These are phyloP conservation scores for Pseudanteris insignis DNA, from an alignment of 2,888 invertebrate species.

Conservation along the genomic window DNA sequence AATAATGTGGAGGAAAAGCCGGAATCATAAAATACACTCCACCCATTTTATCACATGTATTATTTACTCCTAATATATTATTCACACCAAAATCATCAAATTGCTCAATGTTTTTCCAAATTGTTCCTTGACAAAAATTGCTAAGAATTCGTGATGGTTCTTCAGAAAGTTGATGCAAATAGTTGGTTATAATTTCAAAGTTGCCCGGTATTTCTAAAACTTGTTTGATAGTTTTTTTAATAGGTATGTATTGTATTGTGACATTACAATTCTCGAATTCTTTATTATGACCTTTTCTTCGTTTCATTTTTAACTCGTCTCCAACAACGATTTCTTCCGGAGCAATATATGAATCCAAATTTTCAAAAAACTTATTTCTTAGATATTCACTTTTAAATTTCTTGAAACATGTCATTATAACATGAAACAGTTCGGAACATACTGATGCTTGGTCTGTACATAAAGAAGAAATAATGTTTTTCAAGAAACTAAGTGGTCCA, in stretches of 20 bases:
- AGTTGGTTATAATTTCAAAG: conserved; percentile 9
- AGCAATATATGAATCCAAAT: conserved; percentile 3
- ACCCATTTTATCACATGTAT: conserved; percentile 1
- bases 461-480: too few species aligned
- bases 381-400: conserved; percentile 3
- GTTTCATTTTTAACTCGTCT: conserved; percentile 7
- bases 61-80: background rate
- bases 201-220: conserved; percentile 16
- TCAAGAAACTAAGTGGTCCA: too few species aligned
- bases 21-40: conserved; percentile 12
- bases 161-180: conserved; percentile 2
- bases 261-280: background rate
- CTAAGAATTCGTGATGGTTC: conserved; percentile 6
- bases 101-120: conserved; percentile 16
- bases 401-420: background rate
- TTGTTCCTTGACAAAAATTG: conserved; percentile 19
- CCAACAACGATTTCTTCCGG: conserved; percentile 6
- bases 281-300: background rate
- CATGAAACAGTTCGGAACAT: background rate
- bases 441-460: too few species aligned
- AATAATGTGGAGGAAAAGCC: conserved; percentile 25
- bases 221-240: conserved; percentile 5
- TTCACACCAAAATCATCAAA: background rate
- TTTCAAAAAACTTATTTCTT: conserved; percentile 9
- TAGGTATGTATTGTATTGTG: conserved; percentile 6